These are phyloP conservation scores for Xestia xanthographa DNA, from an alignment of 2,888 invertebrate genomes.

Conservation along the genomic window DNA sequence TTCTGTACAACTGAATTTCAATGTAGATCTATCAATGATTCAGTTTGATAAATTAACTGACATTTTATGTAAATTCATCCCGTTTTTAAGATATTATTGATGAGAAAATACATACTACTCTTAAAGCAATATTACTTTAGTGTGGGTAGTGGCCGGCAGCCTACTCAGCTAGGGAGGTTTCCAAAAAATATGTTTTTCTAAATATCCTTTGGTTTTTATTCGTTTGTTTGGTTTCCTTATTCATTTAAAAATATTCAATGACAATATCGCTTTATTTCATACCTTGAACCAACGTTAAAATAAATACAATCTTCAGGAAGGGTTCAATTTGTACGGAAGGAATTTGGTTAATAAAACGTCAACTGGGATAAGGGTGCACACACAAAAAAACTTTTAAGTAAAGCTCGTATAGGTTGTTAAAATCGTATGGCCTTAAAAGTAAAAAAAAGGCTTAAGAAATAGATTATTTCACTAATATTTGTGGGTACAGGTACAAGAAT, in stretches of 20 bases:
- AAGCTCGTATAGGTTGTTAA: neutral
- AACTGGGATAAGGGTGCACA: slow-evolving; percentile 44
- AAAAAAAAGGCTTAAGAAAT: slow-evolving; percentile 1
- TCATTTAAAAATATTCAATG: neutral
- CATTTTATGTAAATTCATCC: neutral
- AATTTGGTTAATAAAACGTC: slow-evolving; percentile 48
- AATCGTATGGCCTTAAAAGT: neutral
- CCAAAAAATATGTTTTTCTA: too few species aligned
- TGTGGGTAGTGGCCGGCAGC: too few species aligned
- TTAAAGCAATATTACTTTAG: neutral
- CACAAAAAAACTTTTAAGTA: slow-evolving; percentile 29
- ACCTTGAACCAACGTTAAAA: slow-evolving; percentile 12
- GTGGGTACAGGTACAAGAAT: neutral
- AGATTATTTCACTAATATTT: neutral
- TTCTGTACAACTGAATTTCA: too few species aligned
- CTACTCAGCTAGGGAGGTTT: too few species aligned
- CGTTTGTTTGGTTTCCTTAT: neutral
- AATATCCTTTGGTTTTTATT: too few species aligned
- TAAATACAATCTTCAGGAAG: slow-evolving; percentile 72
- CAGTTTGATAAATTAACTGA: too few species aligned
- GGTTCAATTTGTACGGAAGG: slow-evolving; percentile 74
- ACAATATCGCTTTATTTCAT: slow-evolving; percentile 12
- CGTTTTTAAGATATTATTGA: neutral
- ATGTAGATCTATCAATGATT: too few species aligned
- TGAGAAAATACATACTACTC: neutral